phyloP scores from a whole-genome alignment of 2,888 invertebrate genomes.

The Xanthorhoe spadicearia region DNA sequence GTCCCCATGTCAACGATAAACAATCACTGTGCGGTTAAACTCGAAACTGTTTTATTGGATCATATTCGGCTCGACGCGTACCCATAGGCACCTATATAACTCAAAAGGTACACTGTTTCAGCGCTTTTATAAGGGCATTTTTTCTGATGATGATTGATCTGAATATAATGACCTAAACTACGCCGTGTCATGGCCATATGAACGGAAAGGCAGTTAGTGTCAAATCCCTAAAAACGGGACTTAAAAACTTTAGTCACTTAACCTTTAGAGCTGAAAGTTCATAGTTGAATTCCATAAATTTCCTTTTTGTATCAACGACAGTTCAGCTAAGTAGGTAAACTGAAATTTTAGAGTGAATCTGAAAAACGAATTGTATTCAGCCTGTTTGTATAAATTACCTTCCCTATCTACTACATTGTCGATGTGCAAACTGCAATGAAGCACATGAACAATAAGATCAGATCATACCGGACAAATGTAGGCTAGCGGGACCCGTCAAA shows the following conservation, averaged over 20 bases:
- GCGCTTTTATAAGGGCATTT: not conserved
- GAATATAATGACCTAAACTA: too few species aligned
- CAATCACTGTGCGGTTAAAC: constrained; percentile 32
- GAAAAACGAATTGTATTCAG: not conserved
- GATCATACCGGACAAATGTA: constrained; percentile 55
- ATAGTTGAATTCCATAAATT: too few species aligned
- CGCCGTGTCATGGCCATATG: too few species aligned
- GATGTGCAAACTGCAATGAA: constrained; percentile 32
- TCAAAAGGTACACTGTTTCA: not conserved
- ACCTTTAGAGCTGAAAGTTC: too few species aligned
- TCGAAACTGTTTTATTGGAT: constrained; percentile 40
- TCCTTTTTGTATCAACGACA: too few species aligned
- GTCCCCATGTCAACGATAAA: constrained; percentile 26
- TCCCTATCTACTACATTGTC: not conserved
- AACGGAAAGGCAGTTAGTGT: too few species aligned
- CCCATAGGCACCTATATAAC: not conserved
- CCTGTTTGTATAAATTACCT: too few species aligned
- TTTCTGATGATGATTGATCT: not conserved
- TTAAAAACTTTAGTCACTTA: too few species aligned
- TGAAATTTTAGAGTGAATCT: too few species aligned
- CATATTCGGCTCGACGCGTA: constrained; percentile 27
- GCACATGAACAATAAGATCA: constrained; percentile 43
- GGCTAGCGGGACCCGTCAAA: constrained; percentile 69
- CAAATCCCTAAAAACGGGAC: too few species aligned
- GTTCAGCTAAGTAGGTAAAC: too few species aligned